Evolutionary conservation across 1,140 invertebrate genomes (phyloP).

Genomic region (Tribolium castaneum): DNA sequence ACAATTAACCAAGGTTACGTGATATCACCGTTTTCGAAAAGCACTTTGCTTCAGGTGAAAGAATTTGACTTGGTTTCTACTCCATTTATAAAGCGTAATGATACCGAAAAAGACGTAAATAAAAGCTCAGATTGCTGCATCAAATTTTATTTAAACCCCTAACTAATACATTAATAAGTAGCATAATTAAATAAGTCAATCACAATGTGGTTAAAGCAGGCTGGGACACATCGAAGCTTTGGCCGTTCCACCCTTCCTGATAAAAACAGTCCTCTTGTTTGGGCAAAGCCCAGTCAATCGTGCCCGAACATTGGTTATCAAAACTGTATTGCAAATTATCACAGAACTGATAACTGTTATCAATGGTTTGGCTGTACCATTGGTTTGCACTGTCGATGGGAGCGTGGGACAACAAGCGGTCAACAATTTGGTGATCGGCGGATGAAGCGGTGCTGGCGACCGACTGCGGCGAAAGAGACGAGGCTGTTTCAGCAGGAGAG

Average conservation of each 20-base stretch:
- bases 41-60: neutral
- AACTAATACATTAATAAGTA: no score
- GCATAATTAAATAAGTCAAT: neutral
- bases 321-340: neutral
- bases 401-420: neutral
- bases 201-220: neutral
- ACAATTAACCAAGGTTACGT: slow-evolving; percentile 20
- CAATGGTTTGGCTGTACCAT: neutral
- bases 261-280: neutral
- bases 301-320: neutral
- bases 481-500: neutral
- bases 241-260: neutral
- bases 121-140: no score
- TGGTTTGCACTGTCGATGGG: neutral
- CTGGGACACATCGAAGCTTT: neutral
- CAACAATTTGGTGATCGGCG: neutral
- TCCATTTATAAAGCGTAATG: no score
- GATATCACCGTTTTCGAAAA: slow-evolving; percentile 11
- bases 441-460: neutral
- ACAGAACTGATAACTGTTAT: neutral
- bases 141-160: no score
- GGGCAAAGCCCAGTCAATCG: neutral
- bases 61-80: slow-evolving; percentile 2
- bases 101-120: no score
- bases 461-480: neutral